Conservation (phyloP, 2,797 vertebrate genomes). For the Channallabes apus region DNA sequence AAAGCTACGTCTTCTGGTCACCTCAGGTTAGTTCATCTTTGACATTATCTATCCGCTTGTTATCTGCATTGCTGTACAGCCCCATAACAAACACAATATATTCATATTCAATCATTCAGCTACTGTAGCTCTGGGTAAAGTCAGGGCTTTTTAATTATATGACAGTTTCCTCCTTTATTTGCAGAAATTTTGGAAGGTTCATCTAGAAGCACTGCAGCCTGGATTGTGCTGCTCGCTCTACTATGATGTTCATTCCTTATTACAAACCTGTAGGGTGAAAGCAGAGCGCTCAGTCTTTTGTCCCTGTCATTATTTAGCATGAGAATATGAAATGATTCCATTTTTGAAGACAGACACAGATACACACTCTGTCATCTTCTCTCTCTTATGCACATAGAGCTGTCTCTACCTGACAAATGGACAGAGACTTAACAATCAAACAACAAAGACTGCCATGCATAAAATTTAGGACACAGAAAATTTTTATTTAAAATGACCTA, state of each 20-base stretch:
- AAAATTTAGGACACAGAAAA: neutral
- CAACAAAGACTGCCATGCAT: neutral
- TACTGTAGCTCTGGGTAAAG: neutral
- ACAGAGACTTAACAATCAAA: neutral
- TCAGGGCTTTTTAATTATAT: conserved; percentile 34
- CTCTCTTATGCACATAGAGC: neutral
- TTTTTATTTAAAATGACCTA: neutral
- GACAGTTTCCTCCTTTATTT: conserved; percentile 26
- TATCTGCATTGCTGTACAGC: neutral
- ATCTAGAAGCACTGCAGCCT: conserved; percentile 17
- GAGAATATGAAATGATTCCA: conserved; percentile 26
- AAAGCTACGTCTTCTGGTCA: too few relatives aligned
- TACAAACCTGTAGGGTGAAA: conserved; percentile 44
- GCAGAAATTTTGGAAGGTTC: conserved; percentile 10
- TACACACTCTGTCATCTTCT: conserved; percentile 14
- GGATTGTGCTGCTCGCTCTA: conserved; percentile 27
- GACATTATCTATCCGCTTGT: neutral
- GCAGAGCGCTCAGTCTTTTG: conserved; percentile 24
- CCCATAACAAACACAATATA: neutral
- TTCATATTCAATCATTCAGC: conserved; percentile 8
- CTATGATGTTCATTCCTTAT: conserved; percentile 49
- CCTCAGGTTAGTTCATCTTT: too few relatives aligned
- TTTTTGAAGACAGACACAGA: conserved; percentile 13
- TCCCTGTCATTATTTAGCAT: conserved; percentile 17
- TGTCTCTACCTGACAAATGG: conserved; percentile 10